These are phyloP conservation scores for Meiosimyza platycephala DNA, from an alignment of 2,888 invertebrate genomes.

Conservation along the genomic window DNA sequence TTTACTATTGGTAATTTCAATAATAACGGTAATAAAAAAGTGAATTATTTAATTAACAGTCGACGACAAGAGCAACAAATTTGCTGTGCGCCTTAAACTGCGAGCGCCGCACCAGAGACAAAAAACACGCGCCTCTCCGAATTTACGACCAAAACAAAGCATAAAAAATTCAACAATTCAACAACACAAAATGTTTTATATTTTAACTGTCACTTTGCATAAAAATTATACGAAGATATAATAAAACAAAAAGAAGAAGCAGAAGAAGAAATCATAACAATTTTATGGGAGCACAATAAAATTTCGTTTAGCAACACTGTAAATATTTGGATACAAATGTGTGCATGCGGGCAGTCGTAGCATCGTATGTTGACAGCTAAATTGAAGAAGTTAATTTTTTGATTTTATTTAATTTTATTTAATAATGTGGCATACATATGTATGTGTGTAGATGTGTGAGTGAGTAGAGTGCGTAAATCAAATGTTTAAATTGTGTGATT, in stretches of 20 bases:
- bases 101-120: background rate
- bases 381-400: constrained; percentile 3
- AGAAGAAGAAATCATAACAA: background rate
- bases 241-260: background rate
- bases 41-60: too few relatives aligned
- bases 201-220: constrained; percentile 38
- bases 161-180: constrained; percentile 13
- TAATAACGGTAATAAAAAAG: too few relatives aligned
- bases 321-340: background rate
- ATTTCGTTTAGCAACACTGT: constrained; percentile 26
- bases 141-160: constrained; percentile 42
- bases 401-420: constrained; percentile 10
- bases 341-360: too few relatives aligned
- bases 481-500: constrained; percentile 28
- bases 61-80: too few relatives aligned
- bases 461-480: constrained; percentile 25
- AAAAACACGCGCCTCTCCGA: constrained; percentile 22
- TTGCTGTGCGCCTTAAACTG: constrained; percentile 14
- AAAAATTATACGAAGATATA: constrained; percentile 19
- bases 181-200: background rate
- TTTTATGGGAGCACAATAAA: constrained; percentile 22
- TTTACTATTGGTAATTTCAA: too few relatives aligned
- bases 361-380: constrained; percentile 11
- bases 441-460: background rate
- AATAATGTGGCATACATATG: background rate